These are phyloP conservation scores for Solenopsis invicta DNA, from an alignment of 1,140 invertebrate genomes.

Conservation along the genomic window DNA sequence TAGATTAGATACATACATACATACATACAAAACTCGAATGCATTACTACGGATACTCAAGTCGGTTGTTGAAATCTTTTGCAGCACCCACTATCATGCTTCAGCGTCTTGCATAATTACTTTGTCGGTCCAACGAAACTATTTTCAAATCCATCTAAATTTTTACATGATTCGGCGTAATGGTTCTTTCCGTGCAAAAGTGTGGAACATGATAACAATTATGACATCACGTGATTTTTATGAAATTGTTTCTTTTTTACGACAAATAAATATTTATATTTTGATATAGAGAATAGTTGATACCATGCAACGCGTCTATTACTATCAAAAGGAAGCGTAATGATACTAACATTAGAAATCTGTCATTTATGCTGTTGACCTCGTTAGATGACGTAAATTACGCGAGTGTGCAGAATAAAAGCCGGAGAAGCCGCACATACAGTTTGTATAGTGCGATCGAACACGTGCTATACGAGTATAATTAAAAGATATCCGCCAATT, in stretches of 20 bases:
- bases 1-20: too few relatives aligned
- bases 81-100: too few relatives aligned
- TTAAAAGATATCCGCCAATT: constrained; percentile 8
- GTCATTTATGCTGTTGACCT: neutral
- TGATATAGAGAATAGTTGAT: neutral
- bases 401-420: neutral
- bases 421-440: neutral
- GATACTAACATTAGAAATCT: constrained; percentile 9
- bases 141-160: too few relatives aligned
- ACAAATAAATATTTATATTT: neutral
- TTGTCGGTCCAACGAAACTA: too few relatives aligned
- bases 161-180: too few relatives aligned
- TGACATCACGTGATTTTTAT: neutral
- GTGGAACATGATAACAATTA: neutral
- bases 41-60: too few relatives aligned
- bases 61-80: too few relatives aligned
- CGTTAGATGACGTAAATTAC: neutral
- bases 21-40: too few relatives aligned
- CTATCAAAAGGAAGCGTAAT: neutral
- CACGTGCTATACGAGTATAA: neutral
- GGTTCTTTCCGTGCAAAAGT: too few relatives aligned
- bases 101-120: too few relatives aligned
- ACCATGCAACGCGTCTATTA: neutral
- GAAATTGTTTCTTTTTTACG: neutral
- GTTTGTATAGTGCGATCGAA: neutral